Percentiles rank a stretch among this genome's conserved stretches.
Evolutionary conservation across 2,888 invertebrate genomes (phyloP).

Genomic region (Allygus modestus): DNA sequence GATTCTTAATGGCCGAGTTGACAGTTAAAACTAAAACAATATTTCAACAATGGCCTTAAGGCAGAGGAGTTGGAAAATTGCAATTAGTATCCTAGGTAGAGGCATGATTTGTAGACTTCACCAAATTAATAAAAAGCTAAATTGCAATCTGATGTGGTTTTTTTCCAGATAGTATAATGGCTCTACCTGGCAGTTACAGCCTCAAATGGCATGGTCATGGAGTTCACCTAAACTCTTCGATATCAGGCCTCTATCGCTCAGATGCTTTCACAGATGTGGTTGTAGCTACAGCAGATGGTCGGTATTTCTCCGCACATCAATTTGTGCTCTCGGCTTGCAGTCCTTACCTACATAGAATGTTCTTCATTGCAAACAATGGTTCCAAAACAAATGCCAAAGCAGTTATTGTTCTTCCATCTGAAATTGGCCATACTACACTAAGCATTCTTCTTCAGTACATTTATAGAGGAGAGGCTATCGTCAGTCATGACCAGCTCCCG

Average conservation of each 20-base stretch:
- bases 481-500: constrained; percentile 89
- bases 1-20: too few species aligned
- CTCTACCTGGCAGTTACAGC: constrained; percentile 86
- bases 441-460: constrained; percentile 91
- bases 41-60: too few species aligned
- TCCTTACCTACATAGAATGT: constrained; percentile 79
- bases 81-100: too few species aligned
- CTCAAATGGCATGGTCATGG: constrained; percentile 93
- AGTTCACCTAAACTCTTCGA: constrained; percentile 88
- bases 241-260: constrained; percentile 86
- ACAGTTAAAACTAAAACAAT: too few species aligned
- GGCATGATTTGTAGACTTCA: too few species aligned
- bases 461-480: constrained; percentile 91
- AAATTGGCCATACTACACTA: constrained; percentile 87
- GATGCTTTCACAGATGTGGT: constrained; percentile 91
- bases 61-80: too few species aligned
- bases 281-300: constrained; percentile 86
- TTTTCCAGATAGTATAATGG: constrained; percentile 34
- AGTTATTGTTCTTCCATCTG: constrained; percentile 88
- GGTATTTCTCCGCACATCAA: constrained; percentile 90
- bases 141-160: background rate
- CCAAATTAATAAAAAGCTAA: too few species aligned
- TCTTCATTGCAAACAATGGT: constrained; percentile 76
- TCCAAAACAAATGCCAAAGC: constrained; percentile 70
- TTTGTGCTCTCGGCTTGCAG: constrained; percentile 91